Evolutionary conservation across 37 sponge, comb jelly and placozoan genomes (phyloP).

Genomic region (Sycon ciliatum): DNA sequence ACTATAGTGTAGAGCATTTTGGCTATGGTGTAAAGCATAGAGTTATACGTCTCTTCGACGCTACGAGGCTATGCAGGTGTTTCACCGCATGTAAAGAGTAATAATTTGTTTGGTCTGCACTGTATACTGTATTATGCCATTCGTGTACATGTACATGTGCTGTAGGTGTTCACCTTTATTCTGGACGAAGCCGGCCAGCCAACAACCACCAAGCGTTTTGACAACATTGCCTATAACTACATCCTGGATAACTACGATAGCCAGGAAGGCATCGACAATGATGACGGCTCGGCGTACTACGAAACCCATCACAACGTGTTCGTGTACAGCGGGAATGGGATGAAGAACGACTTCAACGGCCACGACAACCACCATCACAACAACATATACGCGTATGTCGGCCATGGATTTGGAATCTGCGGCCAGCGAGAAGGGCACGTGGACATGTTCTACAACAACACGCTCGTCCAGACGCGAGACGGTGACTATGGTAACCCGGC

Average conservation of each 20-base stretch:
- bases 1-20: too few relatives aligned
- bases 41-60: too few relatives aligned
- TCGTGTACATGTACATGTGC: too few relatives aligned
- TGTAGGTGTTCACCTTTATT: not conserved
- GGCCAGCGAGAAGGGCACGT: conserved; percentile 40
- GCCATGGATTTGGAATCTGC: conserved; percentile 30
- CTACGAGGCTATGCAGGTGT: too few relatives aligned
- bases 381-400: conserved; percentile 38
- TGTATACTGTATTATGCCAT: too few relatives aligned
- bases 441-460: conserved; percentile 51
- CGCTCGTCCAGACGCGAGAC: conserved; percentile 31
- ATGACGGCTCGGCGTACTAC: conserved; percentile 9
- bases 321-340: conserved; percentile 21
- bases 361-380: conserved; percentile 37
- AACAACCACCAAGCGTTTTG: not conserved
- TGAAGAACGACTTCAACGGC: conserved; percentile 44
- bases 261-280: conserved; percentile 15
- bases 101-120: too few relatives aligned
- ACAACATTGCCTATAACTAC: not conserved
- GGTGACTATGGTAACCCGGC: conserved; percentile 37
- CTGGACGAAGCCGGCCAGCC: not conserved
- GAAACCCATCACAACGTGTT: not conserved
- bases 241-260: not conserved
- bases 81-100: too few relatives aligned
- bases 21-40: too few relatives aligned